Percentiles rank a stretch among this genome's conserved stretches.
These are phyloP conservation scores for Syngnathus typhle DNA, from an alignment of 2,113 vertebrate genomes.

Conservation along the genomic window DNA sequence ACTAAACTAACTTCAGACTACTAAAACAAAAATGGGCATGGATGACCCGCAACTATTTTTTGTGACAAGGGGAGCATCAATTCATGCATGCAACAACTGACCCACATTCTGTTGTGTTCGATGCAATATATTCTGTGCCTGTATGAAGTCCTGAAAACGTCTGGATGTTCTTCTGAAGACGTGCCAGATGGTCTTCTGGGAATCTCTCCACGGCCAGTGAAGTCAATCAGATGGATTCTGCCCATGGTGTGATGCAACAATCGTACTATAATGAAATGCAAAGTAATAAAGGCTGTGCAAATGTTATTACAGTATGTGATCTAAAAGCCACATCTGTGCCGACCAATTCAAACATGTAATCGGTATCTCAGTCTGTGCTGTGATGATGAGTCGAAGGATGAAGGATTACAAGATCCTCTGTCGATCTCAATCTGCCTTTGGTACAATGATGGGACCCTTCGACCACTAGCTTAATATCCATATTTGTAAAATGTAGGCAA, in stretches of 20 bases:
- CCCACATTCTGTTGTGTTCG: constrained; percentile 29
- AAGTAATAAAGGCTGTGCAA: constrained; percentile 16
- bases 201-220: background rate
- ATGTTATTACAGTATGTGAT: background rate
- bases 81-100: constrained; percentile 40
- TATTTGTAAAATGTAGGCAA: no score
- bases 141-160: background rate
- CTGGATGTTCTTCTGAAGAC: background rate
- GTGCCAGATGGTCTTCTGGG: background rate
- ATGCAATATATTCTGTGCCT: no score
- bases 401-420: constrained; percentile 31
- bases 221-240: background rate
- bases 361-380: constrained; percentile 22
- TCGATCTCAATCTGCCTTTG: constrained; percentile 1
- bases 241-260: background rate
- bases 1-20: background rate
- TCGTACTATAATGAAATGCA: no score
- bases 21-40: constrained; percentile 5
- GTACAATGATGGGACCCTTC: no score
- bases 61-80: constrained; percentile 25
- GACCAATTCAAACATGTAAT: constrained; percentile 34
- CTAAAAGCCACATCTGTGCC: constrained; percentile 26
- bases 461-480: no score
- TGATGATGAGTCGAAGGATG: constrained; percentile 31
- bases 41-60: constrained; percentile 14